phyloP scores from a whole-genome alignment of 2,113 vertebrate species.

The Tetraodon nigroviridis region DNA sequence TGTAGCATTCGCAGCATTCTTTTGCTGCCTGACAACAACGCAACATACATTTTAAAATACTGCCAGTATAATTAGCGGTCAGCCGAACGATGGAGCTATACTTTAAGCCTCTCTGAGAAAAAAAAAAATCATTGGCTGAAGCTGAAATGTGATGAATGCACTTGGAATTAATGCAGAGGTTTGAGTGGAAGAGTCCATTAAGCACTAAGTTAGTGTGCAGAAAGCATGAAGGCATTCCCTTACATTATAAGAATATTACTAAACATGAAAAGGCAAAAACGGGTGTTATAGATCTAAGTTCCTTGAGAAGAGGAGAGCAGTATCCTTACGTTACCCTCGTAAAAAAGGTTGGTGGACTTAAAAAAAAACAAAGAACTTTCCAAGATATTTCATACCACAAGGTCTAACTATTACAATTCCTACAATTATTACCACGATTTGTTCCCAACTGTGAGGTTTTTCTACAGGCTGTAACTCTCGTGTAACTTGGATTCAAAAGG shows the following conservation, averaged over 20 bases:
- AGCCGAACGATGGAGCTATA: slow-evolving; percentile 36
- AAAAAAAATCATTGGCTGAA: slow-evolving; percentile 53
- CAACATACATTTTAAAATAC: slow-evolving; percentile 69
- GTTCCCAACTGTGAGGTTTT: slow-evolving; percentile 41
- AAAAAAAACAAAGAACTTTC: slow-evolving; percentile 36
- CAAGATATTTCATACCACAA: slow-evolving; percentile 47
- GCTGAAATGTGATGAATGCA: slow-evolving; percentile 62
- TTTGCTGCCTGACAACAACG: slow-evolving; percentile 62
- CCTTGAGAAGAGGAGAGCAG: slow-evolving; percentile 68
- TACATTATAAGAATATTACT: slow-evolving; percentile 69
- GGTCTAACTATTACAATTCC: slow-evolving; percentile 49
- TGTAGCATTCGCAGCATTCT: slow-evolving; percentile 51
- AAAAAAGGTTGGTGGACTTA: slow-evolving; percentile 58
- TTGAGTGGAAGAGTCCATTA: slow-evolving; percentile 53
- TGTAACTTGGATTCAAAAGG: slow-evolving; percentile 48
- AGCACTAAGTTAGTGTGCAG: slow-evolving; percentile 63
- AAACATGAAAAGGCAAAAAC: slow-evolving; percentile 73
- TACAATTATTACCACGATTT: slow-evolving; percentile 45
- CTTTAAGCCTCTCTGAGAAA: slow-evolving; percentile 1
- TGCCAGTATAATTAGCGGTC: slow-evolving; percentile 60
- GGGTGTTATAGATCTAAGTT: slow-evolving; percentile 69
- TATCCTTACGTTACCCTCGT: slow-evolving; percentile 50
- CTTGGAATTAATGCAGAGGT: slow-evolving; percentile 45
- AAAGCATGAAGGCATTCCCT: slow-evolving; percentile 74
- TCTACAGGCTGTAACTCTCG: slow-evolving; percentile 40